These are phyloP conservation scores for Archips crataeganus DNA, from an alignment of 2,888 invertebrate species.

Conservation along the genomic window DNA sequence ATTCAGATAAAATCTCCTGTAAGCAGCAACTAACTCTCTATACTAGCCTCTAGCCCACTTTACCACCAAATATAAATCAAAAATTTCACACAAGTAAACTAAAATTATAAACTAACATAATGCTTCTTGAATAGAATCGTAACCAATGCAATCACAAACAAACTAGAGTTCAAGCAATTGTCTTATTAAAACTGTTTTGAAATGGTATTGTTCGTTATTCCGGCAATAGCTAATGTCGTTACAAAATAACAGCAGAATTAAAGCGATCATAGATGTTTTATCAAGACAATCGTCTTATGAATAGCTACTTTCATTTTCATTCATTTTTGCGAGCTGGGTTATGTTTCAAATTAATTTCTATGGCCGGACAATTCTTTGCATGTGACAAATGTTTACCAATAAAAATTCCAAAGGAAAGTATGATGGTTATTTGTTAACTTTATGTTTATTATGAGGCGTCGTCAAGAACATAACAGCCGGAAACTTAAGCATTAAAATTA, in stretches of 20 bases:
- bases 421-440: neutral
- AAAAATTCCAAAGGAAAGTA: neutral
- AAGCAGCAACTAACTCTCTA: neutral
- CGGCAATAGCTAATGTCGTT: neutral
- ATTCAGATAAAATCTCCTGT: too few relatives aligned
- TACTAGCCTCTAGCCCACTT: neutral
- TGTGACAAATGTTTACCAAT: neutral
- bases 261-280: too few relatives aligned
- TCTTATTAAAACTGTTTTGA: neutral
- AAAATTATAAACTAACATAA: neutral
- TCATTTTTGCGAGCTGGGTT: too few relatives aligned
- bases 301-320: too few relatives aligned
- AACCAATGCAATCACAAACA: neutral
- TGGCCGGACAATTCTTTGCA: neutral
- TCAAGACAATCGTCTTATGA: too few relatives aligned
- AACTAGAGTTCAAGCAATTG: neutral
- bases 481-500: neutral
- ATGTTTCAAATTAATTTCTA: too few relatives aligned
- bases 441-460: neutral
- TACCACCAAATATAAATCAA: neutral
- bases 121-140: neutral
- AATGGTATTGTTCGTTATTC: slow-evolving; percentile 5
- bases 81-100: neutral
- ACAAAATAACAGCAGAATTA: neutral
- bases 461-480: neutral